phyloP scores from a whole-genome alignment of 2,797 vertebrate species.

The Danio choprae region DNA sequence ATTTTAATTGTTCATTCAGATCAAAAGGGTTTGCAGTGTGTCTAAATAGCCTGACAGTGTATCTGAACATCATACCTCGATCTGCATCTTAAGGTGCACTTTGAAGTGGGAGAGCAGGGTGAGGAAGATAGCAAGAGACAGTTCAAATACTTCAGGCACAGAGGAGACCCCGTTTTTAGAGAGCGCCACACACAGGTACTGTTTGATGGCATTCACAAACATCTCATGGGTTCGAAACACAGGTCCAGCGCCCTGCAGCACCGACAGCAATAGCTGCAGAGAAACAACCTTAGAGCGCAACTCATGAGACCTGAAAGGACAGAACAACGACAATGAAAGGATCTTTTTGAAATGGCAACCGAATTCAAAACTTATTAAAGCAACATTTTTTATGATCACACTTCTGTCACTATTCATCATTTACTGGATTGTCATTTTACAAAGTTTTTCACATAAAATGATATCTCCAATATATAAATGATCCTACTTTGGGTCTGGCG shows the following conservation, averaged over 20 bases:
- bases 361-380: not conserved
- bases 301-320: slow-evolving; percentile 87
- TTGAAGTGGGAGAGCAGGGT: slow-evolving; percentile 97
- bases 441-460: not conserved
- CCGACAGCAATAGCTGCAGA: slow-evolving; percentile 92
- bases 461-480: not conserved
- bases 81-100: slow-evolving; percentile 98
- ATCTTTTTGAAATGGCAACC: not conserved
- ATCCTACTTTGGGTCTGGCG: slow-evolving; percentile 94
- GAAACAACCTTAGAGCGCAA: slow-evolving; percentile 95
- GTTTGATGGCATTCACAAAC: slow-evolving; percentile 98
- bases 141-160: slow-evolving; percentile 96
- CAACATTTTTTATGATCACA: not conserved
- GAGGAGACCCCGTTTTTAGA: slow-evolving; percentile 97
- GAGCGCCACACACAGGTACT: slow-evolving; percentile 95
- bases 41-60: not conserved
- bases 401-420: not conserved
- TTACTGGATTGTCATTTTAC: not conserved
- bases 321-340: not conserved
- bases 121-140: slow-evolving; percentile 96
- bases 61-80: slow-evolving; percentile 82
- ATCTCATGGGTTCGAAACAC: slow-evolving; percentile 96
- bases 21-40: not conserved
- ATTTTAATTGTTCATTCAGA: not conserved
- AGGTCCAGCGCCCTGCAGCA: slow-evolving; percentile 92